Percentiles rank a stretch among this genome's conserved stretches.
Conservation (phyloP, 2,113 vertebrate genomes). For the Acanthochromis polyacanthus region DNA sequence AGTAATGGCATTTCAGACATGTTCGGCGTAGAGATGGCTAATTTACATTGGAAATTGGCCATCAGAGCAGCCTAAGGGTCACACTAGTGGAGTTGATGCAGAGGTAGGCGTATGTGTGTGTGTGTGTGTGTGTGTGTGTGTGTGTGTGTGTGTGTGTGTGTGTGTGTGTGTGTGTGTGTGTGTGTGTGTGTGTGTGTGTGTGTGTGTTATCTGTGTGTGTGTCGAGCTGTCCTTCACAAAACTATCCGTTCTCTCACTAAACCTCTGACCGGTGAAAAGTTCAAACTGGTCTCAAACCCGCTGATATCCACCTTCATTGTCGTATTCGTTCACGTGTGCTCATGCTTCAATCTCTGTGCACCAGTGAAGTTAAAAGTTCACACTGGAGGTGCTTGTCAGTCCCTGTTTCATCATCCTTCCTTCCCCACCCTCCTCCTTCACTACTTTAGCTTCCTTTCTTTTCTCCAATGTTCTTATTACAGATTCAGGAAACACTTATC, state of each 20-base stretch:
- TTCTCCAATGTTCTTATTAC: not conserved
- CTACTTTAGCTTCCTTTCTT: not conserved
- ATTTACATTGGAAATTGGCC: constrained; percentile 69
- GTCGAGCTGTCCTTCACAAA: not conserved
- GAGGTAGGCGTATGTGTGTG: constrained; percentile 28
- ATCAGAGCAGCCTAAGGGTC: constrained; percentile 45
- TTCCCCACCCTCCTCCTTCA: not conserved
- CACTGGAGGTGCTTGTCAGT: no score
- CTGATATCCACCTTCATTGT: not conserved
- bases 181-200: not conserved
- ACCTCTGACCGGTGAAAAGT: constrained; percentile 49
- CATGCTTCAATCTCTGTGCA: not conserved
- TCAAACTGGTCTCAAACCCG: constrained; percentile 27
- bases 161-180: not conserved
- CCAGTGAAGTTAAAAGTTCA: constrained; percentile 2
- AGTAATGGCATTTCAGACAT: constrained; percentile 70
- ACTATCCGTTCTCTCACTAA: constrained; percentile 10
- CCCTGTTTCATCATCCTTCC: not conserved
- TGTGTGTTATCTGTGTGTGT: not conserved
- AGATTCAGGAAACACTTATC: constrained; percentile 2
- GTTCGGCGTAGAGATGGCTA: constrained; percentile 34
- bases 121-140: not conserved
- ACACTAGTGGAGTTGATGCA: constrained; percentile 40
- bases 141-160: not conserved
- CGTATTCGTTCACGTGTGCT: constrained; percentile 8